Conservation (phyloP, 2,888 invertebrate species). For the Polymixis lichenea region DNA sequence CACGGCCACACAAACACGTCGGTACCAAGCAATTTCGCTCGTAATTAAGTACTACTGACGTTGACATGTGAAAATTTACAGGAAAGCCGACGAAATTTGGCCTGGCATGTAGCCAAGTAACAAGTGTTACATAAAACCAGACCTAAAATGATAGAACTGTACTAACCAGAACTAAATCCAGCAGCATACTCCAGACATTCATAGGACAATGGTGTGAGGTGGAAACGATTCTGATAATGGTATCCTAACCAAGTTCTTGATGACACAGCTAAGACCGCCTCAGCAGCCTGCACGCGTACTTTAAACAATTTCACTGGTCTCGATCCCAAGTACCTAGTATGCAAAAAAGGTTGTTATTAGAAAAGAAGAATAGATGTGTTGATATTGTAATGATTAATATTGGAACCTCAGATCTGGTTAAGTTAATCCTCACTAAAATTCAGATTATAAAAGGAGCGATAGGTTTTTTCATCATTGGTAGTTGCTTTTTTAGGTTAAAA, state of each 20-base stretch:
- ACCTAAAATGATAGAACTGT: not conserved
- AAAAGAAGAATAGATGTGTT: not conserved
- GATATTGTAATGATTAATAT: not conserved
- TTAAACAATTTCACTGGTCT: slow-evolving; percentile 98
- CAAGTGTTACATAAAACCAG: not conserved
- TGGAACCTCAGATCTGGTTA: slow-evolving; percentile 87
- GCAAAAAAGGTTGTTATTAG: not conserved
- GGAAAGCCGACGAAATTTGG: accelerated
- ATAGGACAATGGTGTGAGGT: slow-evolving; percentile 98
- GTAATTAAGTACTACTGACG: slow-evolving; percentile 4
- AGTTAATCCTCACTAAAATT: slow-evolving; percentile 89
- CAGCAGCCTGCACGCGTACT: slow-evolving; percentile 98
- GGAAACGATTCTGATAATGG: slow-evolving; percentile 99
- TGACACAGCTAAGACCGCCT: slow-evolving; percentile 99
- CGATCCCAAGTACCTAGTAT: slow-evolving; percentile 95
- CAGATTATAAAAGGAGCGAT: slow-evolving; percentile 92
- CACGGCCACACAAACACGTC: slow-evolving; percentile 82
- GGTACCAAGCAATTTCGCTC: slow-evolving; percentile 53
- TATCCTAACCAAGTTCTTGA: slow-evolving; percentile 99
- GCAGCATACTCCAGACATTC: slow-evolving; percentile 99
- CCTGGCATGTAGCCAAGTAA: not conserved
- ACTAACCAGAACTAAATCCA: slow-evolving; percentile 94
- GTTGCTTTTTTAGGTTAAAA: slow-evolving; percentile 4
- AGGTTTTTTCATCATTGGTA: slow-evolving; percentile 83
- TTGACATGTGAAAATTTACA: not conserved